Evolutionary conservation across 2,797 vertebrate species (phyloP).

Genomic region (Anguilla marmorata): DNA sequence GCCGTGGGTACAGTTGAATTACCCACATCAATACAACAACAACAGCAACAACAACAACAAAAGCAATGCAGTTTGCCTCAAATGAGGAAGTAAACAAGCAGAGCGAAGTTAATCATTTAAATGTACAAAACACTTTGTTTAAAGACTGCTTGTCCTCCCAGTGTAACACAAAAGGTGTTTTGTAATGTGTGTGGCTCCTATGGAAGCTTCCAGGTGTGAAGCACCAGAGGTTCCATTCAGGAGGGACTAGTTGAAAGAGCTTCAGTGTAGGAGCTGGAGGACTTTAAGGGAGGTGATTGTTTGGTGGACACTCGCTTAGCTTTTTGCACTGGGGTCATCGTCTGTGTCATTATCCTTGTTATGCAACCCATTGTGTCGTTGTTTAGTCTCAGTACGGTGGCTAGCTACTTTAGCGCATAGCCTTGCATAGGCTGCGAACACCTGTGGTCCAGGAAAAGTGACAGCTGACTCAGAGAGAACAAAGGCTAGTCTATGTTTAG

Average conservation of each 20-base stretch:
- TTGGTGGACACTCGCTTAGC: no score
- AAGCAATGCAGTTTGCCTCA: not conserved
- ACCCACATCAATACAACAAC: not conserved
- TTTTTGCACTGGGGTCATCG: not conserved
- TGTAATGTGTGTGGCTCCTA: not conserved
- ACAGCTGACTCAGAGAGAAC: not conserved
- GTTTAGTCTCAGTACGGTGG: not conserved
- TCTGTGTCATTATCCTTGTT: not conserved
- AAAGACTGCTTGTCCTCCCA: not conserved
- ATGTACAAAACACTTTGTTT: not conserved
- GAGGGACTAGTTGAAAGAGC: not conserved
- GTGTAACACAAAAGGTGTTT: no score
- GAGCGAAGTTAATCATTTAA: not conserved
- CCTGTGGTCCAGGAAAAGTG: not conserved
- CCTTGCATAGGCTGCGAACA: not conserved
- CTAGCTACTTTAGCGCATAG: not conserved
- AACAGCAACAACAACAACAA: not conserved
- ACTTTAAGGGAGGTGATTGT: not conserved
- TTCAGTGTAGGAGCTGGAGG: not conserved
- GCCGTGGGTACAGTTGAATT: not conserved
- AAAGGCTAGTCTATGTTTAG: not conserved
- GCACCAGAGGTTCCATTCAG: not conserved
- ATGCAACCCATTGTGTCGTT: not conserved
- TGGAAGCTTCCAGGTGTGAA: not conserved
- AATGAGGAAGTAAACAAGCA: not conserved